Base-by-base conservation (phyloP, 2,797 vertebrate species). In the Cuculus canorus region DNA sequence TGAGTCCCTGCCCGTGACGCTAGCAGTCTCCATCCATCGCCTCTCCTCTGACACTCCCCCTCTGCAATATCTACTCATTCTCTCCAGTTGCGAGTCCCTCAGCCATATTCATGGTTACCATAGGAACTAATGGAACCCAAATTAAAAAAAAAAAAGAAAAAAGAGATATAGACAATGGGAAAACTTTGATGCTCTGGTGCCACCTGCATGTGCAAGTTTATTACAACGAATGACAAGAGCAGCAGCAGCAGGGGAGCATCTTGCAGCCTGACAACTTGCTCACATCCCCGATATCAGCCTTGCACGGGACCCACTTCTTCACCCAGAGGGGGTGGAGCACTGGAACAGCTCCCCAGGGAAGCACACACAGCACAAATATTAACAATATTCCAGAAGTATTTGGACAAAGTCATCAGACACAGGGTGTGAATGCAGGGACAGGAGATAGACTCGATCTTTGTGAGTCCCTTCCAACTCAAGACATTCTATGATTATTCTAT, bases 71-170 rank as follows among this genome's bases (percentile, higher is more conserved):
- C 90, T 16, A 6, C 83, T 90, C 76, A 3, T 39, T 65, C 96
- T 92, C 96, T 56, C 30, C 77, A 27, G 95, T 79, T 96, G 93
- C 37, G 66, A 95, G 96, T 96, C 95, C 96, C 87, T 87, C 89
- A 88, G 92, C 94, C 90, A 90, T 71, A 83, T 56, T 65, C 91
- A 4, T 12, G 54, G 96, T 98, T 97, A 93, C 97, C 98, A 98
- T 98, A 96, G 98, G 96, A 98, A 98, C 98, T 57, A 75, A 86
- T 71, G 95, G 96, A 97, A 98, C 96, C 95, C 96, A 84, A 96
- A 94, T 96, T 89, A 96, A 91, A 90, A 92, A 81, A 72, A 96
- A 91, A 88, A 92, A 81, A 70, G 71, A 66, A 84, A 66, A 88
- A 82, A 80, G 84, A 88, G 88, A 88, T 24, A 39, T 13, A 24